These are phyloP conservation scores for Toxostoma redivivum DNA, from an alignment of 2,113 vertebrate genomes.

Conservation along the genomic window DNA sequence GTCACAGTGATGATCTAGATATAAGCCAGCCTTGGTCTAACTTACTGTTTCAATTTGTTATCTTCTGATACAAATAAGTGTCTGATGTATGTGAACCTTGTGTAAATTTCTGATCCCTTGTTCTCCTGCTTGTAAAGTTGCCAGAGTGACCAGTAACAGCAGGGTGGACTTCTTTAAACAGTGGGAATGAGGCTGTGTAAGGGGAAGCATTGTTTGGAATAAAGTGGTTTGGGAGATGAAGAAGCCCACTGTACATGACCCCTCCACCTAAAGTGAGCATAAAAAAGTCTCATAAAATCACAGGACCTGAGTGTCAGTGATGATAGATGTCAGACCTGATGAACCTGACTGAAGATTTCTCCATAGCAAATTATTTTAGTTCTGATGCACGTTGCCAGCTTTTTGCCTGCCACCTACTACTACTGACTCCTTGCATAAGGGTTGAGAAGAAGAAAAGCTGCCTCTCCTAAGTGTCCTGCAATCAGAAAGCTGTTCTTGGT, in stretches of 20 bases:
- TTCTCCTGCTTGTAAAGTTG: not conserved
- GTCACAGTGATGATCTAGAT: not conserved
- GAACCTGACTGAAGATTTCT: not conserved
- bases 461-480: not conserved
- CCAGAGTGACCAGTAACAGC: not conserved
- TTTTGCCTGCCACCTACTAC: not conserved
- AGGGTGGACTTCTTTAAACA: not conserved
- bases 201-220: not conserved
- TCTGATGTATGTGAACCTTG: not conserved
- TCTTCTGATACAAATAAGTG: not conserved
- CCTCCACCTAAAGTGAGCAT: not conserved
- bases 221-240: not conserved
- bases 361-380: not conserved
- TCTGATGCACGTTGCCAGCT: not conserved
- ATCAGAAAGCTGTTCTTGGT: not conserved
- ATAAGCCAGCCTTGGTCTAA: not conserved
- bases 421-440: not conserved
- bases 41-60: not conserved
- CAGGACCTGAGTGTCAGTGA: accelerated
- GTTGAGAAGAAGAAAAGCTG: not conserved
- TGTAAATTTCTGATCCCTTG: not conserved
- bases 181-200: not conserved
- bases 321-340: not conserved
- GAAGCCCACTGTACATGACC: not conserved
- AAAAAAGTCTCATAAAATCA: not conserved